Base-by-base conservation (phyloP, 2,113 vertebrate species). In the Penelope pileata region DNA sequence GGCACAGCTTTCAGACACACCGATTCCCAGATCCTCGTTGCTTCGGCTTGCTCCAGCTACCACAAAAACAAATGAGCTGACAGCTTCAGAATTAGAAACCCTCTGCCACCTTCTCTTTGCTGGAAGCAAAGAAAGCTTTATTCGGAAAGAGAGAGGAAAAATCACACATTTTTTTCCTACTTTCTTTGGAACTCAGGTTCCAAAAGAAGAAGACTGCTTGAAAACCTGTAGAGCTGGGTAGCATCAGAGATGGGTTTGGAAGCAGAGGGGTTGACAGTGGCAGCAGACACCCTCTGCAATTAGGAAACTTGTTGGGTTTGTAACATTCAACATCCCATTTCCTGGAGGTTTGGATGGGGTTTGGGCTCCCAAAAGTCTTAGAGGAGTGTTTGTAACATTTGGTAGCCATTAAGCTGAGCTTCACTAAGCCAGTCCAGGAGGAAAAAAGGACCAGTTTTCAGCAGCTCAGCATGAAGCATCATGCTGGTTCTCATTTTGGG, bases 1-100 rank as follows among this genome's bases (percentile, higher is more conserved):
- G 85, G 29, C 59, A 30, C 45, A 9, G 76, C 80, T 90, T 70
- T 75, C 84, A 78, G 81, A 67, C 51, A 38, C 45, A 32, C 75
- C 0, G 1, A 11, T 63, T 74, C 75, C 68, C 73, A 92, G 69
- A 9, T 68, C 60, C 81, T 84, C 29, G 1, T 94, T 83, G 60
- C 81, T 84, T 90, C 0, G 1, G 11, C 81, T 75, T 78, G 88
- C 62, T 91, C 56, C 91, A 95, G 92, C 88, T 93, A 94, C 88
- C 92, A 82, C 86, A 56, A 64, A 60, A 91, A 43, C 88, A 90
- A 81, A 91, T 6, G 83, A 86, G 83, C 64, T 94, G 92, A 82
- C 86, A 89, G 43, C 58, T 92, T 93, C 88, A 84, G 69, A 92
- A 93, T 93, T 79, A 79, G 77, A 88, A 94, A 78, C 73, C 47